A percentile compares a stretch with the other conserved stretches of the same genome.
Conservation (phyloP, 2,113 vertebrate genomes). For the Chrysemys picta region DNA sequence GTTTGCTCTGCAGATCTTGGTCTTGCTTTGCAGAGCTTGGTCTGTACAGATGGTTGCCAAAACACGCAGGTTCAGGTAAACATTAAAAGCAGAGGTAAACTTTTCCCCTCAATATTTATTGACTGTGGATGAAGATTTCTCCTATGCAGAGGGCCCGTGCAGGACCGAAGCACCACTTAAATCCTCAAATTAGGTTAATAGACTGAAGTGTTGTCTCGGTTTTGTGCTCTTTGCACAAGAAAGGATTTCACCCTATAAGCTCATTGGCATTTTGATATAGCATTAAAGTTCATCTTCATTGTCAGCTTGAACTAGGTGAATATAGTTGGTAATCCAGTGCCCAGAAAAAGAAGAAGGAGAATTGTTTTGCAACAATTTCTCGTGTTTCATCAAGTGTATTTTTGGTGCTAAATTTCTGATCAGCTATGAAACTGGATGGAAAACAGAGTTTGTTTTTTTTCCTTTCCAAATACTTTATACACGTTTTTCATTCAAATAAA, state of each 20-base stretch:
- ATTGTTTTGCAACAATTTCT: neutral
- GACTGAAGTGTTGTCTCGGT: neutral
- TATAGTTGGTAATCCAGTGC: neutral
- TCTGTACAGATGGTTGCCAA: neutral
- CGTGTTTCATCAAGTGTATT: neutral
- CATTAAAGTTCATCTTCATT: neutral
- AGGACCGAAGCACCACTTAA: neutral
- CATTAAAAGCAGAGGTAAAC: neutral
- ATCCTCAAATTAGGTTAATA: neutral
- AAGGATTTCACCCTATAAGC: neutral
- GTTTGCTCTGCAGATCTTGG: neutral
- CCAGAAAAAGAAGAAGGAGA: neutral
- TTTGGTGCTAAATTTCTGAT: neutral
- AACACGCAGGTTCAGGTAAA: neutral
- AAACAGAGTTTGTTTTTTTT: neutral
- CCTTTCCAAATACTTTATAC: neutral
- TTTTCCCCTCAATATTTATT: neutral
- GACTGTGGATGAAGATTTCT: neutral
- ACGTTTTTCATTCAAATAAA: neutral
- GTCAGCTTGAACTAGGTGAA: neutral
- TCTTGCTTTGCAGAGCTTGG: neutral
- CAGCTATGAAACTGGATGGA: neutral
- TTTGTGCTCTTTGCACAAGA: neutral
- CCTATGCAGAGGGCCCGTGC: neutral
- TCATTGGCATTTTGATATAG: neutral